Evolutionary conservation across 2,888 invertebrate species (phyloP).

Genomic region (Notodonta ziczac): DNA sequence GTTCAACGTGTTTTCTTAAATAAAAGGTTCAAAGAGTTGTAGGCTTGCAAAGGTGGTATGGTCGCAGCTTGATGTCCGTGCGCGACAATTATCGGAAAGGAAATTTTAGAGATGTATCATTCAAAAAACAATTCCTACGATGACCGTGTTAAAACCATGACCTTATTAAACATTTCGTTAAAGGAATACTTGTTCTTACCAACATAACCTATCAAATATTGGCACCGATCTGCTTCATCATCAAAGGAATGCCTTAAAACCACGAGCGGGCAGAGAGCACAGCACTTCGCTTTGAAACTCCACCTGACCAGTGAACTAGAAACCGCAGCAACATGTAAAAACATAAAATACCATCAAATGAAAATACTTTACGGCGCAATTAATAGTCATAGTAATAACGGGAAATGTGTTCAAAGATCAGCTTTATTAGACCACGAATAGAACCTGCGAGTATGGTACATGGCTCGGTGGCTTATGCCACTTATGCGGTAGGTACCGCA

Average conservation of each 20-base stretch:
- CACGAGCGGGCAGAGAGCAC: slow-evolving; percentile 8
- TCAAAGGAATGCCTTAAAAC: slow-evolving; percentile 19
- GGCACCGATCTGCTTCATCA: slow-evolving; percentile 1
- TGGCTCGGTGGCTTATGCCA: no score
- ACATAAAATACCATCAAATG: slow-evolving; percentile 2
- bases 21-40: no score
- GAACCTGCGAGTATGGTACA: no score
- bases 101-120: no score
- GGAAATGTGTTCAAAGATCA: background rate
- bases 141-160: no score
- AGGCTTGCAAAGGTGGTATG: no score
- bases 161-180: background rate
- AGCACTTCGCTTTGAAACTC: slow-evolving; percentile 15
- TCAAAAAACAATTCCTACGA: no score
- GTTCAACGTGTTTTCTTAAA: no score
- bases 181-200: background rate
- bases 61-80: no score
- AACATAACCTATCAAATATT: background rate
- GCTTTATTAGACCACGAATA: no score
- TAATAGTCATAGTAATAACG: background rate
- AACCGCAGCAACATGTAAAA: slow-evolving; percentile 14
- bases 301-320: slow-evolving; percentile 12
- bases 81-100: no score
- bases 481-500: no score
- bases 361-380: background rate